A percentile compares a stretch with the other conserved stretches of the same genome.
phyloP scores from a whole-genome alignment of 2,888 invertebrate genomes.

The Pseudolycoriella hygida region DNA sequence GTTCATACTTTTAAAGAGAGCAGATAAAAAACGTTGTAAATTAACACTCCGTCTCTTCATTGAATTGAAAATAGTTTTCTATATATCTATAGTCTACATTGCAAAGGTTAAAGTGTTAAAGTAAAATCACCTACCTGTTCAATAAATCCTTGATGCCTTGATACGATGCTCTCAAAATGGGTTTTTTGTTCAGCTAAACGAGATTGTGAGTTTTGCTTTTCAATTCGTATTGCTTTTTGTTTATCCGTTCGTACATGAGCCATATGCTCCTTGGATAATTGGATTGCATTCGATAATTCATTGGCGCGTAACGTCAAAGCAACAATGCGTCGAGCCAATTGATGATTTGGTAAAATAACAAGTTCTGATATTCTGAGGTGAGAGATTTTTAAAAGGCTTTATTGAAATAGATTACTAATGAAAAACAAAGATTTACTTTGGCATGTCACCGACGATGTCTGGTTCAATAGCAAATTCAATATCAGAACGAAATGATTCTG shows the following conservation, averaged over 20 bases:
- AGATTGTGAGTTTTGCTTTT: slow-evolving; percentile 28
- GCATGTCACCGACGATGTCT: slow-evolving; percentile 27
- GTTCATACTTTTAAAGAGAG: no score
- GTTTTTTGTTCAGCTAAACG: slow-evolving; percentile 39
- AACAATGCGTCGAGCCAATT: slow-evolving; percentile 25
- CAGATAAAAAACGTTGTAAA: no score
- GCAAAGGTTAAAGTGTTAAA: no score
- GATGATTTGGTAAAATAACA: slow-evolving; percentile 28
- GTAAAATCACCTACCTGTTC: slow-evolving; percentile 37
- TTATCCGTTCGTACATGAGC: slow-evolving; percentile 25
- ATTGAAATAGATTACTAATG: background rate
- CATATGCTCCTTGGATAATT: slow-evolving; percentile 26
- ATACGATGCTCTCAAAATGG: slow-evolving; percentile 55
- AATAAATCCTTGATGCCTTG: slow-evolving; percentile 66
- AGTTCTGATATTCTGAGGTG: slow-evolving; percentile 23
- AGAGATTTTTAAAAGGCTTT: background rate
- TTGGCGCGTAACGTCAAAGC: slow-evolving; percentile 26
- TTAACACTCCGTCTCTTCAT: no score
- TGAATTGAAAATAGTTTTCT: no score
- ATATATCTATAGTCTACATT: no score
- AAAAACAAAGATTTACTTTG: slow-evolving; percentile 18
- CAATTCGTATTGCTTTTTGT: slow-evolving; percentile 24
- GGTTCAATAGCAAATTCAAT: slow-evolving; percentile 27
- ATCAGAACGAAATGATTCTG: slow-evolving; percentile 25
- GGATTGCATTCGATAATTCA: slow-evolving; percentile 27